phyloP scores from a whole-genome alignment of 2,113 vertebrate genomes.

The Cygnus buccinator region DNA sequence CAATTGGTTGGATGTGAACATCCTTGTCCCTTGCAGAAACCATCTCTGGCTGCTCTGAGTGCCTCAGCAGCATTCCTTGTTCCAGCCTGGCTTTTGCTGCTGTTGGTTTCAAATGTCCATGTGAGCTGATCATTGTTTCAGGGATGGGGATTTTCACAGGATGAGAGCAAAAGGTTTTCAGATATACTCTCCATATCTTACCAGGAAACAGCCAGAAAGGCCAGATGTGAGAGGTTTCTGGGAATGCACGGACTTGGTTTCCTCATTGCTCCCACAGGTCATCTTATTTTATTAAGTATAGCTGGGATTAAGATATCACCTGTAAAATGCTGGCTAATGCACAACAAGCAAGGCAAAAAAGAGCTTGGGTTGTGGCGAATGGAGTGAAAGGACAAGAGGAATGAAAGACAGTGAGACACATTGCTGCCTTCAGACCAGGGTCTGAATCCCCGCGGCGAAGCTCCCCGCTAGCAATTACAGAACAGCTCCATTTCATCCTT shows the following conservation, averaged over 20 bases:
- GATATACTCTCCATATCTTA: background rate
- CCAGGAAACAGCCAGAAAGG: background rate
- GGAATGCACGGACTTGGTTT: background rate
- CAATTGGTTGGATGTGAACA: accelerated
- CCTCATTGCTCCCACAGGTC: background rate
- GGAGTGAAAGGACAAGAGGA: background rate
- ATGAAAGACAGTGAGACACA: background rate
- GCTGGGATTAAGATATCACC: background rate
- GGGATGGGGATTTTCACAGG: background rate
- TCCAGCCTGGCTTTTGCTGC: background rate
- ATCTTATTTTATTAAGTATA: background rate
- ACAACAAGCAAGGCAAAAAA: background rate
- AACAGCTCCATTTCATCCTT: background rate
- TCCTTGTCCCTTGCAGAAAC: background rate
- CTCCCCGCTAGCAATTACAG: background rate
- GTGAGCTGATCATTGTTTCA: background rate
- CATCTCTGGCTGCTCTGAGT: background rate
- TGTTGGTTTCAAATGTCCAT: background rate
- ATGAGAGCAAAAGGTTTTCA: background rate
- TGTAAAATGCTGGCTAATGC: background rate
- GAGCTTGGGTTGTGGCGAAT: background rate
- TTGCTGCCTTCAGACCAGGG: background rate
- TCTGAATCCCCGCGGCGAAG: background rate
- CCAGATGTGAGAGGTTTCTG: background rate
- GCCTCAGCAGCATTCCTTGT: background rate